Percentiles rank a stretch among this genome's conserved stretches.
phyloP scores from a whole-genome alignment of 2,113 vertebrate genomes.

The Oenanthe oenanthe region DNA sequence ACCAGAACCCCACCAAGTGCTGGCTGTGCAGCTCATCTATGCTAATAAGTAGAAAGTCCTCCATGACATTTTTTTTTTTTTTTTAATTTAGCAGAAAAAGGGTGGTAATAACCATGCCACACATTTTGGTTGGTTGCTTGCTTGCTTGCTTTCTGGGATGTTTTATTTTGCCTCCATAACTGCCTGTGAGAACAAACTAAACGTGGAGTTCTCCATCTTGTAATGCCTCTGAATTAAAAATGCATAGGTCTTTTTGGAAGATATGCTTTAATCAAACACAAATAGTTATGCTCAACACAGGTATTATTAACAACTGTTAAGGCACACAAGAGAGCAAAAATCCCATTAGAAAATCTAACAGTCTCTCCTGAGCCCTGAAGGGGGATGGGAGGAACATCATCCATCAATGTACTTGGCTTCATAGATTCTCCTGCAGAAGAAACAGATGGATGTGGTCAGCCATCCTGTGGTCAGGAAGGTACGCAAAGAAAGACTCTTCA shows the following conservation, averaged over 20 bases:
- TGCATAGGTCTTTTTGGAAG: background rate
- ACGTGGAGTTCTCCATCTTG: background rate
- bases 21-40: background rate
- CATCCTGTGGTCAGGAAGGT: background rate
- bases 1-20: background rate
- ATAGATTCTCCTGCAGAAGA: background rate
- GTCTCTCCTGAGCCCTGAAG: background rate
- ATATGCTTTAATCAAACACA: background rate
- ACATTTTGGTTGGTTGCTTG: background rate
- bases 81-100: background rate
- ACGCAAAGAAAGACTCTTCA: background rate
- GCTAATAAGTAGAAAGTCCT: background rate
- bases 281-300: background rate
- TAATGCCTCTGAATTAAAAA: background rate
- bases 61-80: no score
- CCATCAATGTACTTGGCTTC: background rate
- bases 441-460: background rate
- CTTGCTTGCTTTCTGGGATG: background rate
- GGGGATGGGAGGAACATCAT: background rate
- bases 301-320: background rate
- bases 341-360: background rate
- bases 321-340: background rate
- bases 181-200: background rate
- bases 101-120: background rate
- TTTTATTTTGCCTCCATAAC: background rate